Conservation (phyloP, 2,888 invertebrate genomes). For the Rhabditoides inermis region DNA sequence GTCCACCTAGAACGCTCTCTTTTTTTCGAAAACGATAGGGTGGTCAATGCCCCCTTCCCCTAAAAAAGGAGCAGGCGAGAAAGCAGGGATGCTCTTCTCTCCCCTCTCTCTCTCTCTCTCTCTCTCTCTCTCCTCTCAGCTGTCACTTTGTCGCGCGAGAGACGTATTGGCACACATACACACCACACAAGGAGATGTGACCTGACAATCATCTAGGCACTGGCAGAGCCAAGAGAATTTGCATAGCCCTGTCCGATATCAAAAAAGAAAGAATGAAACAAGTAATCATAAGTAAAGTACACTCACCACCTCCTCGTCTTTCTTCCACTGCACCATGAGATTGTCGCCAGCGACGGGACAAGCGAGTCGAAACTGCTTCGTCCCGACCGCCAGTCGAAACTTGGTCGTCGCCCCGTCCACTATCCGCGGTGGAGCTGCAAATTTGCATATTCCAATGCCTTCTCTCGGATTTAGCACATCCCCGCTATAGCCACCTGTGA, state of each 20-base stretch:
- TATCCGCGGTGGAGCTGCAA: slow-evolving; percentile 42
- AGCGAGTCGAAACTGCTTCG: slow-evolving; percentile 39
- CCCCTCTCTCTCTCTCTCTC: too few species aligned
- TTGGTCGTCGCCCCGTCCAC: slow-evolving; percentile 33
- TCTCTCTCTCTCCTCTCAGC: background rate
- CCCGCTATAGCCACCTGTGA: too few species aligned
- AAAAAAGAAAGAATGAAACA: background rate
- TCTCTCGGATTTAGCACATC: too few species aligned
- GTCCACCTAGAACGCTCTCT: slow-evolving; percentile 20
- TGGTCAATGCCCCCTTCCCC: too few species aligned
- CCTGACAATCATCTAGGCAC: too few species aligned
- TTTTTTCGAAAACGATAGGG: background rate
- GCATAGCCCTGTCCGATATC: too few species aligned
- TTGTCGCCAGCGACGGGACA: slow-evolving; percentile 43
- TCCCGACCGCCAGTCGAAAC: slow-evolving; percentile 40
- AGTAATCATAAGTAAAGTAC: background rate
- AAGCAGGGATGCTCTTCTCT: too few species aligned
- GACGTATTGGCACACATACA: background rate
- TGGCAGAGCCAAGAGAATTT: too few species aligned
- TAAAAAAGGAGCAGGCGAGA: too few species aligned
- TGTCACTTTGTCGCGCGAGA: background rate
- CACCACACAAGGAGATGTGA: too few species aligned
- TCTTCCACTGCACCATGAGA: slow-evolving; percentile 45
- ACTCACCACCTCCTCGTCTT: slow-evolving; percentile 41
- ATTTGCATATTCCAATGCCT: too few species aligned